A percentile compares a stretch with the other conserved stretches of the same genome.
phyloP scores from a whole-genome alignment of 23 tunicate genomes.

The Ascidia mentula region DNA sequence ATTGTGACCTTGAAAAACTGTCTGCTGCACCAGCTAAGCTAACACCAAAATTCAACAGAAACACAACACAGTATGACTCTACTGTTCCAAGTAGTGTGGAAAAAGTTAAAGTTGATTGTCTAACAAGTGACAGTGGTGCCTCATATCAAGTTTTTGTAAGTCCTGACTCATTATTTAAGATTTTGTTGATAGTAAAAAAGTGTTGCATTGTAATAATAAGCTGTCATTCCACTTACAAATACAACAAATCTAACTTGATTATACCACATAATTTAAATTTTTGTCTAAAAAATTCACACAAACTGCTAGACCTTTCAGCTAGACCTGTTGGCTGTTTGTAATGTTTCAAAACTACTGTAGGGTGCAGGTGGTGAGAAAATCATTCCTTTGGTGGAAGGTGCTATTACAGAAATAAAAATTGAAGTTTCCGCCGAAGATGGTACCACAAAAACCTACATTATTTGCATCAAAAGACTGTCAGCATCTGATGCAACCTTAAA shows the following conservation, averaged over 20 bases:
- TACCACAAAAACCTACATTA: constrained; percentile 64
- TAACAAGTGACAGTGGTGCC: constrained; percentile 95
- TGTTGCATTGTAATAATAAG: too few species aligned
- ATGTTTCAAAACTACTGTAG: constrained; percentile 26
- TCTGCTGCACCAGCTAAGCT: constrained; percentile 83
- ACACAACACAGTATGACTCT: constrained; percentile 65
- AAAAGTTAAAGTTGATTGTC: constrained; percentile 83
- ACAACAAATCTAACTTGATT: too few species aligned
- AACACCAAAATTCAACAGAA: constrained; percentile 72
- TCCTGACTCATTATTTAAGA: too few species aligned
- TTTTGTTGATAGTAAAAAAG: too few species aligned
- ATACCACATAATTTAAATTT: not conserved
- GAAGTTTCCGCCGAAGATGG: constrained; percentile 99
- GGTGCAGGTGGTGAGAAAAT: constrained; percentile 85
- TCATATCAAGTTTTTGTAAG: constrained; percentile 92
- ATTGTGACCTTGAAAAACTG: constrained; percentile 87
- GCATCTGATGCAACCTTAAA: constrained; percentile 85
- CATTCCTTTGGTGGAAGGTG: constrained; percentile 72
- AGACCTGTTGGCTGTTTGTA: not conserved
- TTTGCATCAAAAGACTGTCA: constrained; percentile 69
- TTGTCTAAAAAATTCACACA: not conserved
- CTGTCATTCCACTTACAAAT: too few species aligned
- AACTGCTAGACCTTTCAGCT: not conserved
- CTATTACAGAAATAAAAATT: constrained; percentile 66
- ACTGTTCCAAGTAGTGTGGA: constrained; percentile 92